Percentiles rank a stretch among this genome's conserved stretches.
Evolutionary conservation across 1,140 invertebrate genomes (phyloP).

Genomic region (Drosophila murphyi): DNA sequence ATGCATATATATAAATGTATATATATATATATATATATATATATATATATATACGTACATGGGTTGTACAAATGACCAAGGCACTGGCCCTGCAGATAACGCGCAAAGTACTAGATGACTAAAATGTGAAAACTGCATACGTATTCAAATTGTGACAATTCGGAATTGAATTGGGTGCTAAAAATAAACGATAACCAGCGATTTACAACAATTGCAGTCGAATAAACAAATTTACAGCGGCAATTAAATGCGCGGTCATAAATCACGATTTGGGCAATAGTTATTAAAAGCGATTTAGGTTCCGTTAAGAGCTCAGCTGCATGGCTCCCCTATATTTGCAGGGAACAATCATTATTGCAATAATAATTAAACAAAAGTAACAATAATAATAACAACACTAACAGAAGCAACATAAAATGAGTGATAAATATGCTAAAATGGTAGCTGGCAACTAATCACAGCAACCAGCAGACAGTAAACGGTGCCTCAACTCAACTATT

Average conservation of each 20-base stretch:
- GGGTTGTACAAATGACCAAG: slow-evolving; percentile 27
- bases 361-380: slow-evolving; percentile 2
- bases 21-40: slow-evolving; percentile 3
- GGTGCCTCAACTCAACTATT: slow-evolving; percentile 5
- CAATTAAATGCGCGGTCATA: slow-evolving; percentile 62
- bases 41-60: not conserved
- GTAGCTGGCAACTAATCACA: slow-evolving; percentile 39
- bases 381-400: slow-evolving; percentile 20
- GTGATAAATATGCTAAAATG: slow-evolving; percentile 47
- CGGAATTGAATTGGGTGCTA: slow-evolving; percentile 31
- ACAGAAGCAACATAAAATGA: slow-evolving; percentile 23
- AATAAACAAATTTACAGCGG: slow-evolving; percentile 62
- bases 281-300: slow-evolving; percentile 56
- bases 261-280: slow-evolving; percentile 59
- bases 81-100: slow-evolving; percentile 38
- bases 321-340: slow-evolving; percentile 13
- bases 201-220: slow-evolving; percentile 65
- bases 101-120: not conserved
- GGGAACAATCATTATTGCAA: slow-evolving; percentile 13
- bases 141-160: slow-evolving; percentile 31
- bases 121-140: slow-evolving; percentile 9
- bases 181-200: slow-evolving; percentile 45
- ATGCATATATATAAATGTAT: not conserved
- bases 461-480: slow-evolving; percentile 15
- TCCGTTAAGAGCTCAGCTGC: slow-evolving; percentile 19